Evolutionary conservation across 2,888 invertebrate genomes (phyloP).

Genomic region (Parnassius glacialis): DNA sequence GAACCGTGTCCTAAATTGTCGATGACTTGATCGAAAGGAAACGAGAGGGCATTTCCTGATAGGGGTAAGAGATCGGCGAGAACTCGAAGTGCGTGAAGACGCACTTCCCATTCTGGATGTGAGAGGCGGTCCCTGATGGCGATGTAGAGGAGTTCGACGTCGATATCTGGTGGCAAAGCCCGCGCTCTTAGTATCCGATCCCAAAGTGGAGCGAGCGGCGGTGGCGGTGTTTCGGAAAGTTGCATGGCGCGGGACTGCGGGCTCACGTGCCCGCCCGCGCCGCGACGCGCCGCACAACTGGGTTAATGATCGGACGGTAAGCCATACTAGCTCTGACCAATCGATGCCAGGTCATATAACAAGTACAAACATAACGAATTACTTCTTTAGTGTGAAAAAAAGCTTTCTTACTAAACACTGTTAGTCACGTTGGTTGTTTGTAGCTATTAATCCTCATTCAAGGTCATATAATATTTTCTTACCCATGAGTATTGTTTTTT

Average conservation of each 20-base stretch:
- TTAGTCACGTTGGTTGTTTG: not conserved
- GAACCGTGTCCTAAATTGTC: conserved; percentile 90
- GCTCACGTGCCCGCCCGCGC: conserved; percentile 67
- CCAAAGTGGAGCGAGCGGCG: conserved; percentile 88
- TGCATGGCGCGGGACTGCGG: conserved; percentile 60
- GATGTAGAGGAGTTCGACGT: conserved; percentile 83
- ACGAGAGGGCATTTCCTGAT: conserved; percentile 84
- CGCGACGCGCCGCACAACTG: conserved; percentile 74
- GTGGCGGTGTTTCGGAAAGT: conserved; percentile 73
- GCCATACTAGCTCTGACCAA: conserved; percentile 73
- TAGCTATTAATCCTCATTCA: not conserved
- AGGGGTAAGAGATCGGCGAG: conserved; percentile 89
- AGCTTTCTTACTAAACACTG: not conserved
- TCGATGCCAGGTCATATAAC: conserved; percentile 55
- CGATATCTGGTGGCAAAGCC: conserved; percentile 85
- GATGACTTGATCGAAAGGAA: conserved; percentile 87
- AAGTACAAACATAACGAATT: conserved; percentile 24
- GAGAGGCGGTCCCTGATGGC: conserved; percentile 87
- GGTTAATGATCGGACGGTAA: conserved; percentile 79
- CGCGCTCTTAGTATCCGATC: conserved; percentile 88
- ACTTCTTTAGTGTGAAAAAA: conserved; percentile 10
- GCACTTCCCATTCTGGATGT: conserved; percentile 91
- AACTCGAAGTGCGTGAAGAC: conserved; percentile 90
- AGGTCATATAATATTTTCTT: not conserved
- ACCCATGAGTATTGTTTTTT: too few species aligned